Base-by-base conservation (phyloP, 2,888 invertebrate species). In the Gerris lacustris region DNA sequence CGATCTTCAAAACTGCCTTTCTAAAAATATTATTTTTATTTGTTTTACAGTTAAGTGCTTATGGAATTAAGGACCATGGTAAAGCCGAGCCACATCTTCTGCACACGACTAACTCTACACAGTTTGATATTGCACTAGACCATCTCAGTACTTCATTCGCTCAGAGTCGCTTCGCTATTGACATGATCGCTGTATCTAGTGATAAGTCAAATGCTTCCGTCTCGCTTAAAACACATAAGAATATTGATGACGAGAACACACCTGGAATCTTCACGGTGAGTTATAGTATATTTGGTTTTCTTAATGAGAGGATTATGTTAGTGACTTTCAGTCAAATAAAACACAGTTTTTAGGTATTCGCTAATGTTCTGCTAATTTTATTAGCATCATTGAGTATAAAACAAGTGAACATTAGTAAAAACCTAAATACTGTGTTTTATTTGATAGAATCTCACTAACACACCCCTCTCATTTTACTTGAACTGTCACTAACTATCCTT, bases 211-310 rank as follows among this genome's bases (percentile, higher is more conserved):
- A 77, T 1, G 79, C 80, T n/a, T 77, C 79, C 1, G 81, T 86
- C 80, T 77, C 75, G 6, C 78, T 82, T 6, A 79, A 79, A 17
- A 79, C 81, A 73, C 81, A 83, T 73, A 84, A 84, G 78, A 87
- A 86, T 71, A 77, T 89, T 71, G 88, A 89, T 76, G 90, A 90
- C 77, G 89, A 89, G 77, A 86, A 88, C 75, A 86, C 88, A n/a
- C 89, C 89, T 0, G 89, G 89, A 0, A 86, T 89, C 67, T 90
- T 89, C 77, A 84, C 85, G 82, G 88, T 88, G 77, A 76, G 77
- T 73, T 31, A 44, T 68, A 31, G 6, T 63, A 9, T 69, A 69
- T 31, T 31, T 31, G 31, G 4, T 31, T 31, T 31, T 31, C 31
- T 31, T 31, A 31, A 31, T 31, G 31, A 31, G 31, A 31, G 31